Evolutionary conservation across 2,888 invertebrate genomes (phyloP), one percentile per base, ranked within the genome.

Genomic region (Cataglyphis altisquamis): DNA sequence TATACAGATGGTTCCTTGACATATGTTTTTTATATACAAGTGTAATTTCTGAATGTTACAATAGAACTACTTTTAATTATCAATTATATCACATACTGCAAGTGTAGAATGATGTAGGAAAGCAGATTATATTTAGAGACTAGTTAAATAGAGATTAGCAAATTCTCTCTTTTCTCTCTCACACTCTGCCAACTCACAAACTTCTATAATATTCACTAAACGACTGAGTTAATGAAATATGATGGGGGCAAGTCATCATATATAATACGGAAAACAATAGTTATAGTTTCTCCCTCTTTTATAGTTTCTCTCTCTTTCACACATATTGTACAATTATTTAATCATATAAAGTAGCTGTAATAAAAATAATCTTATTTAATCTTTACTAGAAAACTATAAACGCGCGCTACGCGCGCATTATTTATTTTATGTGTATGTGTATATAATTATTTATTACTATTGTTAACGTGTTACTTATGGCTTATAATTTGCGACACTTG

Each of bases 141-240:
- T 68, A 67, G 68, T 78, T 78, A 78, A 32, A 78, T 57, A 78
- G 78, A 68, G 57, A 78, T 78, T 78, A 78, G 41, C 68, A 25
- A 45, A 68, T 57, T 68, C 25, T 18, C 45, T 29, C 15, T 15
- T 25, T 57, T 25, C 60, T 25, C 15, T 8, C 48, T 52, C 48
- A 8, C 2, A n/a, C n/a, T n/a, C 39, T 62, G 29, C 41, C 62
- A 60, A 10, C 10, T 45, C 57, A 32, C 68, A 45, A 78, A 78
- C 68, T 78, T 78, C 78, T 41, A 67, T 78, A 60, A 78, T 78
- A 68, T 78, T 78, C 78, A 78, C 68, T 68, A 68, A 78, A 68
- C 57, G 66, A 25, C 62, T 15, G 15, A 77, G 75, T 77, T 77
- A 52, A 52, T 39, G 32, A 68, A 78, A 78, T 78, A 68, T 68